Base-by-base conservation (phyloP, 2,888 invertebrate species). In the Synergus itoensis region DNA sequence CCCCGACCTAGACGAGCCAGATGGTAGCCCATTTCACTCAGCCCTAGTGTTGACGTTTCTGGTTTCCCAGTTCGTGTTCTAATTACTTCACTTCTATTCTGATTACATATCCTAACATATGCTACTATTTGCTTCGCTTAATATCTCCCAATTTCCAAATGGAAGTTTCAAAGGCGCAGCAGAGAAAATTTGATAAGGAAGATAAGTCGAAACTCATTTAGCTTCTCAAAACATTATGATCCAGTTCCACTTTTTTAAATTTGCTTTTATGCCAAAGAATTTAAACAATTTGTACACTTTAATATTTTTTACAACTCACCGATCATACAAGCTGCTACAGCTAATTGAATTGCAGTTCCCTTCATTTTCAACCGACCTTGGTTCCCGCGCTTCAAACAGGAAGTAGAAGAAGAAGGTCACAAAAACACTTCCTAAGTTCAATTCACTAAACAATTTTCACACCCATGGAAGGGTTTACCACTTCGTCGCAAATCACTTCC, bases 331-430 rank as follows among this genome's bases (percentile, higher is more conserved):
- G 40, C 62, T 41, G 62, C 41, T 12, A 57, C 14, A 18, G 40
- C n/a, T 62, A 76, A 76, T 62, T 62, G 18, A 41, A 76, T 60
- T 63, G 45, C 62, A 76, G 76, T 76, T 60, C 43, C 60, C 62
- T 36, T 76, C 76, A 76, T 76, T 62, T 76, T 76, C 41, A 21
- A n/a, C 36, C 36, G 73, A 36, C 73, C 40, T 73, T 73, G 73
- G 53, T 73, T 73, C 36, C 48, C 53, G 53, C 28, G 53, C n/a
- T 53, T 48, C 36, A 36, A 36, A 73, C 36, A 36, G 53, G 53
- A 73, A 73, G 48, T 53, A 67, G 12, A 45, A 53, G 45, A 28
- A 73, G 45, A 48, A 69, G 45, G 69, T 45, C 45, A 14, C 21
- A 21, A 69, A 69, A 45, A 45, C 21, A 28, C 69, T 48, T 69